Percentiles rank a stretch among this genome's conserved stretches.
Conservation (phyloP, 2,113 vertebrate species). For the Hyaena hyaena region DNA sequence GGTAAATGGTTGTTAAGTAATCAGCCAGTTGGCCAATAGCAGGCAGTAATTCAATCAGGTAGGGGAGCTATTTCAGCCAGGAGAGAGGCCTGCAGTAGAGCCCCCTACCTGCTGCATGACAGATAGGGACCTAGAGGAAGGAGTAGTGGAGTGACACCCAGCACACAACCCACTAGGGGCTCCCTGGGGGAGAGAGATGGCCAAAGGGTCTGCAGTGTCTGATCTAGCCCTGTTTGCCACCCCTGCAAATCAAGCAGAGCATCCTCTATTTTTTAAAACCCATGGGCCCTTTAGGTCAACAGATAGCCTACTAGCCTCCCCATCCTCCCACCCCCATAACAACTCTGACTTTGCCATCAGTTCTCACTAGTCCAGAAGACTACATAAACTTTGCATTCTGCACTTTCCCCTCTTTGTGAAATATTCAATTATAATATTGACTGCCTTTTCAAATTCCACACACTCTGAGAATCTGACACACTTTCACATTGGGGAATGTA, state of each 20-base stretch:
- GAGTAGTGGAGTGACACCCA: not conserved
- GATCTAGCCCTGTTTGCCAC: not conserved
- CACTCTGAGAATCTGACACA: not conserved
- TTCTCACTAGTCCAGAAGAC: not conserved
- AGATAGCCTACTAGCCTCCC: not conserved
- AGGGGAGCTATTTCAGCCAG: not conserved
- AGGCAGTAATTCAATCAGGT: not conserved
- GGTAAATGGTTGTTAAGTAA: constrained; percentile 14
- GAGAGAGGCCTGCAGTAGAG: not conserved
- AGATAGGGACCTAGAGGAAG: not conserved
- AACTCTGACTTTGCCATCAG: not conserved
- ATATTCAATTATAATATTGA: not conserved
- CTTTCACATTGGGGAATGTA: not conserved
- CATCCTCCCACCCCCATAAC: too few species aligned
- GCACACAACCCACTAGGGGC: not conserved
- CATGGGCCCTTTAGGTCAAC: not conserved
- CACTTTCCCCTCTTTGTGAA: not conserved
- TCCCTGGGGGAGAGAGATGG: not conserved
- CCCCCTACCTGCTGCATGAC: not conserved
- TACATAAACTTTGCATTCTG: not conserved
- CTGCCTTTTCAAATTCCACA: not conserved
- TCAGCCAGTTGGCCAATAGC: not conserved
- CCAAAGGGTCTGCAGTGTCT: not conserved
- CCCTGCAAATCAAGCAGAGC: not conserved
- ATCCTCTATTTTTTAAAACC: not conserved